Base-by-base conservation (phyloP, 2,888 invertebrate species). In the Chloromyia formosa region DNA sequence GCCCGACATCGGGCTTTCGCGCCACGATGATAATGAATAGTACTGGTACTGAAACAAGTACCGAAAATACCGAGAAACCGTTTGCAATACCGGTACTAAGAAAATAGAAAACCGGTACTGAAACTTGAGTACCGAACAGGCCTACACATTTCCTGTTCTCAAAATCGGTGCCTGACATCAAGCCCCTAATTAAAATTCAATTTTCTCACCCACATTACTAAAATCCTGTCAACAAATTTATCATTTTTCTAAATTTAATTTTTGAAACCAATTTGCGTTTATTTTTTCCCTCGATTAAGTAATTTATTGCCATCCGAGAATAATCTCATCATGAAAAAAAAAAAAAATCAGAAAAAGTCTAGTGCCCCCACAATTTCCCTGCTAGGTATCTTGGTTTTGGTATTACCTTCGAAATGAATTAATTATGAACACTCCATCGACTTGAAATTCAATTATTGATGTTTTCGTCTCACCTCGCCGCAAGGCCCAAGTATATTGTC, bases 381-480 rank as follows among this genome's bases (percentile, higher is more conserved):
- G 49, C 5, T 49, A 49, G 16, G 49, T n/a, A 49, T n/a, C 49
- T 49, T 49, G 14, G 27, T 35, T n/a, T n/a, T 3, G 16, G 5
- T 49, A 49, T n/a, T 49, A 49, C 10, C 66, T 66, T 20, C 4
- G 22, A 49, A 66, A 66, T 49, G 66, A 66, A 66, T 66, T 66
- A 45, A 66, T 66, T 66, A 66, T 66, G 18, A 66, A 66, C 66
- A 66, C 49, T 12, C 23, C 66, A 66, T 66, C 49, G 66, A 66
- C 49, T 49, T 66, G 12, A 49, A 66, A 66, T 66, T 66, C 20
- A 66, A 66, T 66, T 66, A 49, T 66, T 23, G 1, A 66, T 49
- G 66, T 45, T 14, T 49, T 22, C 49, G 18, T 66, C 22, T 14
- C 56, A 49, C 49, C 16, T 49, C 49, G 12, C 49, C 49, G 49